Conservation (phyloP, 2,888 invertebrate genomes). For the Torymus aiolomorphi region DNA sequence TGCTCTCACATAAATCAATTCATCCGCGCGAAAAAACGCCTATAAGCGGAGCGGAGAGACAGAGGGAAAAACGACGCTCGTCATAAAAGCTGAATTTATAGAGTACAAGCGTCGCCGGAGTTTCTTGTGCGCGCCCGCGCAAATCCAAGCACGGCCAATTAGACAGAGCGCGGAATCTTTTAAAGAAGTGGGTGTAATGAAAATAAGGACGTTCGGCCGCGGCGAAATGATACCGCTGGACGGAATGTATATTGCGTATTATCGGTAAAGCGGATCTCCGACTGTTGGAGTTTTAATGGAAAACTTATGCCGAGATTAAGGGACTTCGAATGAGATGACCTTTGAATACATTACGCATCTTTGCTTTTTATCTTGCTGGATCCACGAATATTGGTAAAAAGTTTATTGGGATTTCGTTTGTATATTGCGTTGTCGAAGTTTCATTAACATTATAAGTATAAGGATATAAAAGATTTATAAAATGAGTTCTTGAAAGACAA, state of each 20-base stretch:
- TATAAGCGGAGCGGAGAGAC: not conserved
- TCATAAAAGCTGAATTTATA: constrained; percentile 53
- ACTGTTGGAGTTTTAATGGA: constrained; percentile 63
- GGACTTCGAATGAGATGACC: too few species aligned
- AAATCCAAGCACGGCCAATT: constrained; percentile 69
- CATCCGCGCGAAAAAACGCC: constrained; percentile 7
- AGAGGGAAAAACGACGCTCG: not conserved
- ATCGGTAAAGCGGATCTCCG: constrained; percentile 60
- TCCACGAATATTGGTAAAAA: too few species aligned
- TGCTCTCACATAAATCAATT: constrained; percentile 56
- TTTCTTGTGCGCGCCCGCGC: constrained; percentile 57
- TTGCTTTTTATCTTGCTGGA: too few species aligned
- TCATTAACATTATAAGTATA: too few species aligned
- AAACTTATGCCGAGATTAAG: constrained; percentile 66
- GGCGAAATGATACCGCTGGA: not conserved
- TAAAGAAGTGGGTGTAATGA: not conserved
- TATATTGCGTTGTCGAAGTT: too few species aligned
- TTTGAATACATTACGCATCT: too few species aligned
- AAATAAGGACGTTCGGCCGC: not conserved
- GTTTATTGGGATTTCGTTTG: too few species aligned
- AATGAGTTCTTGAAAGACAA: too few species aligned
- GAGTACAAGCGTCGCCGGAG: constrained; percentile 24
- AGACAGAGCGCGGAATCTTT: constrained; percentile 60
- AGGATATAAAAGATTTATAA: too few species aligned
- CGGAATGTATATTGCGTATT: constrained; percentile 71